phyloP scores from a whole-genome alignment of 1,140 invertebrate genomes.

The Neotoxoptera formosana region DNA sequence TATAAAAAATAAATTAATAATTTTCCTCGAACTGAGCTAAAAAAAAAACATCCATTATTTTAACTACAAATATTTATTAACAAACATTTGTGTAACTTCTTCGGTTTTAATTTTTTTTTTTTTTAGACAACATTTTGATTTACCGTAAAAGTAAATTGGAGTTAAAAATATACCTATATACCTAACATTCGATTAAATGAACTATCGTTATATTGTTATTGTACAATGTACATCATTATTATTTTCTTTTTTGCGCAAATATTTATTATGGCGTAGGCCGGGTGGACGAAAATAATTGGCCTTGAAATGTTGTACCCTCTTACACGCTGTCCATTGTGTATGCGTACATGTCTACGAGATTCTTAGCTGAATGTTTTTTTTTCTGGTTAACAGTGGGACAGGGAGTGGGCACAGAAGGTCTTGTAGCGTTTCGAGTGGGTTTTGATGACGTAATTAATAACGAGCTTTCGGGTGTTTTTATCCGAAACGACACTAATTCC shows the following conservation, averaged over 20 bases:
- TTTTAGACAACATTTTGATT: too few species aligned
- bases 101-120: not conserved
- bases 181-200: not conserved
- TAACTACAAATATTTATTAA: not conserved
- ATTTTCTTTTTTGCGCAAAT: not conserved
- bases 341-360: not conserved
- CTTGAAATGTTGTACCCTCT: not conserved
- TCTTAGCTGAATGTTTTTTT: not conserved
- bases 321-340: not conserved
- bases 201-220: too few species aligned
- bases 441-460: slow-evolving; percentile 54
- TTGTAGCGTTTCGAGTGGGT: slow-evolving; percentile 29
- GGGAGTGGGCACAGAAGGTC: not conserved
- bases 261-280: not conserved
- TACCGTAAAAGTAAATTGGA: not conserved
- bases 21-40: not conserved
- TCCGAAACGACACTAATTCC: slow-evolving; percentile 53
- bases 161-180: not conserved
- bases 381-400: not conserved
- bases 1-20: not conserved
- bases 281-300: not conserved
- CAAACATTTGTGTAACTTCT: not conserved
- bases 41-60: not conserved
- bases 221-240: not conserved
- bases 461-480: slow-evolving; percentile 45